A percentile compares a stretch with the other conserved stretches of the same genome.
These are phyloP conservation scores for Odontophorus gujanensis DNA, from an alignment of 2,113 vertebrate genomes.

Conservation along the genomic window DNA sequence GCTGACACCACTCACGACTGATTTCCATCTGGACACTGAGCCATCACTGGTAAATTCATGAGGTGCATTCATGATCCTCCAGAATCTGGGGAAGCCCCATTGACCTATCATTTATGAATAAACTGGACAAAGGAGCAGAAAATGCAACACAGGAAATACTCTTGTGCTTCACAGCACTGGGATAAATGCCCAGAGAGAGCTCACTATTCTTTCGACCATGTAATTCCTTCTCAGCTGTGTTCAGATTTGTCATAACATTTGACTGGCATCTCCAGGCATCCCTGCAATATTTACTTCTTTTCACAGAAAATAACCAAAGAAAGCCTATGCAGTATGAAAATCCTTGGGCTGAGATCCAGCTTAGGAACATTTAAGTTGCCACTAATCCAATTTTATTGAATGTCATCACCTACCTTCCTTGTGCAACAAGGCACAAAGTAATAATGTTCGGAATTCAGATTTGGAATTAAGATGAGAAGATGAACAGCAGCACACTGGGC, in stretches of 20 bases:
- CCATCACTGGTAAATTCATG: background rate
- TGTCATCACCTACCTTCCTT: constrained; percentile 24
- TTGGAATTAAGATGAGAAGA: background rate
- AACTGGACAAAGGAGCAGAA: background rate
- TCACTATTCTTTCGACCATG: background rate
- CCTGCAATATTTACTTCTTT: background rate
- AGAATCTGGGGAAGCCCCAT: background rate
- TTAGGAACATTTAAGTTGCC: background rate
- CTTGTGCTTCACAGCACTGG: background rate
- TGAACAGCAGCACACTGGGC: rapidly evolving
- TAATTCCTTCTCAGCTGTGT: background rate
- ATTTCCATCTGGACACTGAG: no score
- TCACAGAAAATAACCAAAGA: background rate
- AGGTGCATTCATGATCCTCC: background rate
- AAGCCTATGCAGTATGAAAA: background rate
- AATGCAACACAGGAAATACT: background rate
- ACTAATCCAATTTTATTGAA: constrained; percentile 30
- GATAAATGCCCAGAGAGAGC: background rate
- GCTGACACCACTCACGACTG: no score
- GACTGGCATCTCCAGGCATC: background rate
- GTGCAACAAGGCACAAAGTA: background rate
- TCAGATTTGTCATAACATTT: background rate
- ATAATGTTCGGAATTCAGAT: constrained; percentile 35
- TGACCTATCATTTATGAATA: background rate
- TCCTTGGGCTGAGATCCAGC: background rate